Conservation (phyloP, 2,888 invertebrate genomes). For the Drosophila gaucha region DNA sequence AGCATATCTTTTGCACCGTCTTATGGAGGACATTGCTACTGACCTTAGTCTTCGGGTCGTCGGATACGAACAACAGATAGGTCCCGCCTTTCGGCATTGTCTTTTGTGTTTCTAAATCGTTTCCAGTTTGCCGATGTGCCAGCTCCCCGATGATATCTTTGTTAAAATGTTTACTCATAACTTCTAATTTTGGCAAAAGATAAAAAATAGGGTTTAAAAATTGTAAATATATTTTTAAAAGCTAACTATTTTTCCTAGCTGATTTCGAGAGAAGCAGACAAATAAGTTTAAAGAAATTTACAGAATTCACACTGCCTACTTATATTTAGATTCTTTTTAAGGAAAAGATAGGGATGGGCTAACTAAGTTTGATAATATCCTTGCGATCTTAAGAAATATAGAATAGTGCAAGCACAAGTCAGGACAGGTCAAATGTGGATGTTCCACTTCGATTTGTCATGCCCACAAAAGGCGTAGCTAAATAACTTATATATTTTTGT, state of each 20-base stretch:
- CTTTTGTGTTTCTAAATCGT: fast-evolving
- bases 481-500: too few relatives aligned
- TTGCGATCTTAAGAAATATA: too few relatives aligned
- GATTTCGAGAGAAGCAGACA: background rate
- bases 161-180: constrained; percentile 11
- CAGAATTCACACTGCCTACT: background rate
- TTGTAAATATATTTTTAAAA: background rate
- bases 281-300: background rate
- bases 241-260: background rate
- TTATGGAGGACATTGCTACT: background rate
- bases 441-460: too few relatives aligned
- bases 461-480: too few relatives aligned
- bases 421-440: too few relatives aligned
- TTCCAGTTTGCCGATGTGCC: background rate
- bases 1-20: background rate
- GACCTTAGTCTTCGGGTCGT: background rate
- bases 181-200: background rate
- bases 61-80: background rate
- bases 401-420: too few relatives aligned
- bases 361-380: too few relatives aligned
- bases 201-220: background rate
- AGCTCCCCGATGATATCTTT: background rate
- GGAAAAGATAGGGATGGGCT: too few relatives aligned
- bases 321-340: too few relatives aligned
- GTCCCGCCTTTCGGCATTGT: background rate